phyloP scores from a whole-genome alignment of 1,140 invertebrate genomes.

The Ceratitis capitata region DNA sequence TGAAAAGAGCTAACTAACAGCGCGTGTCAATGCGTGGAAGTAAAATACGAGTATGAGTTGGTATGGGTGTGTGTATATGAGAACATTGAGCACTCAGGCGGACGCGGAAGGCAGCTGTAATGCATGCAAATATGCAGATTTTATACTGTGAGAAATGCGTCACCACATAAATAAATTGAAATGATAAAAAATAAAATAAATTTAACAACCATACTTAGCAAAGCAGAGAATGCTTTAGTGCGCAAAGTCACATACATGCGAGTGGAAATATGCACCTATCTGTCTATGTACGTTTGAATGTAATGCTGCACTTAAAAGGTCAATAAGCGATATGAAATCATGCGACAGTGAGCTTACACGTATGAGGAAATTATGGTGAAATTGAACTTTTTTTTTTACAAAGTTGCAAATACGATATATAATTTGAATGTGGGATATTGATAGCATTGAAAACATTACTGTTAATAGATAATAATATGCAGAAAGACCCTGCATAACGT shows the following conservation, averaged over 20 bases:
- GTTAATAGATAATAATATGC: too few relatives aligned
- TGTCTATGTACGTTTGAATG: background rate
- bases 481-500: too few relatives aligned
- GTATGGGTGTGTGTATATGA: too few relatives aligned
- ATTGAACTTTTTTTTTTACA: too few relatives aligned
- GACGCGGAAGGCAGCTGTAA: background rate
- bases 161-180: background rate
- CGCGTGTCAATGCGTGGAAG: background rate
- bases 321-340: background rate
- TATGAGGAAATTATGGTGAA: too few relatives aligned
- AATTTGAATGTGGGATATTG: too few relatives aligned
- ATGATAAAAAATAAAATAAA: constrained; percentile 5
- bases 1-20: constrained; percentile 7
- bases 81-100: background rate
- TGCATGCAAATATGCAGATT: constrained; percentile 32
- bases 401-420: too few relatives aligned
- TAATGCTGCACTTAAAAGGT: background rate
- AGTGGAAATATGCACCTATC: background rate
- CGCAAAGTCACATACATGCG: background rate
- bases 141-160: constrained; percentile 22
- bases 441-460: too few relatives aligned
- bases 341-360: background rate
- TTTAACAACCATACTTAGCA: background rate
- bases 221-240: background rate
- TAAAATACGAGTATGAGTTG: too few relatives aligned